A percentile compares a stretch with the other conserved stretches of the same genome.
Evolutionary conservation across 1,140 invertebrate genomes (phyloP).

Genomic region (Drosophila arizonae): DNA sequence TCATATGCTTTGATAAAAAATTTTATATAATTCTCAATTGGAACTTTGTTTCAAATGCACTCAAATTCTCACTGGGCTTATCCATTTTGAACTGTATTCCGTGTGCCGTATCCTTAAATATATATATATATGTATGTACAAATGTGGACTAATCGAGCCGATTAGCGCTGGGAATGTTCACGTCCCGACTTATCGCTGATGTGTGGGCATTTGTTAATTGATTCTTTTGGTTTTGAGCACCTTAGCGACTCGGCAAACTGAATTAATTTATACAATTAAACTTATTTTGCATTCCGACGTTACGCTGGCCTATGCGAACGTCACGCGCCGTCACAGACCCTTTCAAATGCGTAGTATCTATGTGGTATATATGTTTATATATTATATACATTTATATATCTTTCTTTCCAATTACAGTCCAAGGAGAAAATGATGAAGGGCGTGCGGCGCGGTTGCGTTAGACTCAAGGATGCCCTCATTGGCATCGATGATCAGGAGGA

Average conservation of each 20-base stretch:
- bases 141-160: background rate
- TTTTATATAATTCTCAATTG: background rate
- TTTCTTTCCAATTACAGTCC: conserved; percentile 87
- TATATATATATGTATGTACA: no score
- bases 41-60: background rate
- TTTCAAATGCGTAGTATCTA: conserved; percentile 2
- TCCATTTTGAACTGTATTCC: conserved; percentile 51
- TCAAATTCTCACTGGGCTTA: background rate
- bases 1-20: conserved; percentile 5
- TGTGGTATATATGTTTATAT: conserved; percentile 5
- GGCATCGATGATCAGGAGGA: conserved; percentile 99
- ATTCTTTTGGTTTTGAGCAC: conserved; percentile 86
- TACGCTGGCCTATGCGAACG: background rate
- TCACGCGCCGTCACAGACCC: conserved; percentile 33
- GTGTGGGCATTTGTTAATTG: conserved; percentile 83
- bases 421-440: conserved; percentile 99
- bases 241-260: conserved; percentile 41
- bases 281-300: conserved; percentile 1
- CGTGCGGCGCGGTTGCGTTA: conserved; percentile 96
- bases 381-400: background rate
- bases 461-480: conserved; percentile 96
- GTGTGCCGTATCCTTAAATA: conserved; percentile 5
- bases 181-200: conserved; percentile 86
- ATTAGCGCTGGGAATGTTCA: background rate
- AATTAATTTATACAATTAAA: conserved; percentile 31